Base-by-base conservation (phyloP, 2,888 invertebrate species). In the Penaeus monodon region DNA sequence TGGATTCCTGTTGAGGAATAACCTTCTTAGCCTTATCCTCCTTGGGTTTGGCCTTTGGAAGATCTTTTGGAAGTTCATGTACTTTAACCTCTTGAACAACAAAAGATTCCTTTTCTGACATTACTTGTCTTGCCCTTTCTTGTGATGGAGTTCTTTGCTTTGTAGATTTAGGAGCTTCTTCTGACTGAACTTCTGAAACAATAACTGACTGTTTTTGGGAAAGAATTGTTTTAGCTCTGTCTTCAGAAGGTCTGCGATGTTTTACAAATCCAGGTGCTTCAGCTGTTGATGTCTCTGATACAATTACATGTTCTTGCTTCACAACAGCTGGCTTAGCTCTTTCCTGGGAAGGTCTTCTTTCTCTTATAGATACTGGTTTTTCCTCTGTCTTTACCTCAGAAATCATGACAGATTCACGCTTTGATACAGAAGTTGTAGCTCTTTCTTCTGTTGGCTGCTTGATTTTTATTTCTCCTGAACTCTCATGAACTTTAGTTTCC, bases 371-470 rank as follows among this genome's bases (percentile, higher is more conserved):
- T 70, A 79, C 64, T 64, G 85, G 85, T 68, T 85, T 70, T 91
- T 92, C 92, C 90, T 92, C 92, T 91, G 93, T 92, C 49, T 92
- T 92, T 0, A 92, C 91, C 27, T 92, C 91, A 73, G 90, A 81
- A 33, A 89, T 76, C 73, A 84, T 82, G 10, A 91, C 89, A 22
- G 84, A 78, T 81, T 90, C 85, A n/a, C 90, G 88, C 77, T 90
- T 89, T 65, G 86, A 84, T 20, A 90, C 63, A 57, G 90, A 86
- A 84, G 88, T 77, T 63, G 78, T 68, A 68, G 84, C 89, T 66
- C 63, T 84, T 66, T 88, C 85, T 83, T 89, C 88, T 22, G 79
- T 81, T 66, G 90, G 88, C 63, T 84, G 64, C 22, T 70, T 63
- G 22, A 65, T 80, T 64, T 68, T 80, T 27, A 91, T 79, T 64